Percentiles rank a stretch among this genome's conserved stretches.
Evolutionary conservation across 2,888 invertebrate species (phyloP).

Genomic region (Ptychoptera albimana): DNA sequence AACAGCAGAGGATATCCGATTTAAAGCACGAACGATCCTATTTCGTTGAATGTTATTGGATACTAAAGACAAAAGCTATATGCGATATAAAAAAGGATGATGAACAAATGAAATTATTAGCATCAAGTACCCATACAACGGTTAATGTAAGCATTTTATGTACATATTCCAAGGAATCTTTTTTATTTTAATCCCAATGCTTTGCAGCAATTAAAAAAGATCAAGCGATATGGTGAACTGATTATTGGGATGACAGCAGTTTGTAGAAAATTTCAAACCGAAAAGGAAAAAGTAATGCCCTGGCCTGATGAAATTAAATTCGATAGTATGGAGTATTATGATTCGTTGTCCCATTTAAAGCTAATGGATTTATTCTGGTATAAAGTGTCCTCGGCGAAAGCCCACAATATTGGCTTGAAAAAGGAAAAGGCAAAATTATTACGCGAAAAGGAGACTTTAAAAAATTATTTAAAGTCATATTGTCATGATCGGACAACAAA

Average conservation of each 20-base stretch:
- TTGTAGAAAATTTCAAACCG: constrained; percentile 2
- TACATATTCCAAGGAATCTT: neutral
- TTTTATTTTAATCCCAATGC: neutral
- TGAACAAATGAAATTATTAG: neutral
- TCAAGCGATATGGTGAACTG: neutral
- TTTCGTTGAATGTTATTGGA: constrained; percentile 1
- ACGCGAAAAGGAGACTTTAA: too few species aligned
- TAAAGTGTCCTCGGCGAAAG: too few species aligned
- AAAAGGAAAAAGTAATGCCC: constrained; percentile 1
- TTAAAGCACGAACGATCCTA: neutral
- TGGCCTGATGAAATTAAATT: neutral
- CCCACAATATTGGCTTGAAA: too few species aligned
- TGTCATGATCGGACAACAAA: too few species aligned
- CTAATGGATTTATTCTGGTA: too few species aligned
- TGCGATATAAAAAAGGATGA: neutral
- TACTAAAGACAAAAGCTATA: neutral
- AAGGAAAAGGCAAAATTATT: too few species aligned
- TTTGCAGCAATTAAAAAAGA: neutral
- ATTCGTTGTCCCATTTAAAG: too few species aligned
- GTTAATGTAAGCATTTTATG: neutral
- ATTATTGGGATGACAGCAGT: neutral
- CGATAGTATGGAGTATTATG: too few species aligned
- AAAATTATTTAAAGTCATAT: too few species aligned
- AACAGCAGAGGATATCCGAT: neutral
- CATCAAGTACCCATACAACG: neutral